Base-by-base conservation (phyloP, 2,113 vertebrate genomes). In the Podocnemis expansa region DNA sequence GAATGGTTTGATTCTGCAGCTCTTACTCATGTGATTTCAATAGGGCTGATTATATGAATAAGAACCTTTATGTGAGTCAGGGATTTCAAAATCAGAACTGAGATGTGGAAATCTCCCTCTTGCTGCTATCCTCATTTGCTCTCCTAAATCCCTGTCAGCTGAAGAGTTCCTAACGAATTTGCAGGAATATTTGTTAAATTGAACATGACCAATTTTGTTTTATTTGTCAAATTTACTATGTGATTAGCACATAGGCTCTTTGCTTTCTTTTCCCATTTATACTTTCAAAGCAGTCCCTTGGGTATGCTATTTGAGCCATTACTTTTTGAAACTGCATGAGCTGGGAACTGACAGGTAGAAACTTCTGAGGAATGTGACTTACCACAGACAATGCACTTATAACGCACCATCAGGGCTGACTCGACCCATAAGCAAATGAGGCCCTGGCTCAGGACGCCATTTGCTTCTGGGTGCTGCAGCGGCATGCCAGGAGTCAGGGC, bases 351-450 rank as follows among this genome's bases (percentile, higher is more conserved):
- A 75, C 5, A 87, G 88, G 8, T 45, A 27, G 89, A 94, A 92
- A 93, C 82, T 58, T 82, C 27, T 82, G 34, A 75, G 55, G 34
- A 27, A 83, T 90, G 5, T 54, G 73, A 45, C 38, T 45, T 76
- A 54, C 92, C 95, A 88, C 45, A 78, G 45, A 87, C 84, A 92
- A 95, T 92, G 52, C 22, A 92, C 45, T n/a, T n/a, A n/a, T n/a
- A n/a, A n/a, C n/a, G n/a, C n/a, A n/a, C n/a, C n/a, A n/a, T n/a
- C n/a, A n/a, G n/a, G n/a, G n/a, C n/a, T n/a, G n/a, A n/a, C n/a
- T n/a, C n/a, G n/a, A n/a, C n/a, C n/a, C n/a, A n/a, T n/a, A n/a
- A n/a, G n/a, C n/a, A n/a, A n/a, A n/a, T n/a, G n/a, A n/a, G n/a
- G n/a, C n/a, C n/a, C n/a, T n/a, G n/a, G n/a, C n/a, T n/a, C n/a